Evolutionary conservation across 2,888 invertebrate species (phyloP).

Genomic region (Nipponacmea schrenckii): DNA sequence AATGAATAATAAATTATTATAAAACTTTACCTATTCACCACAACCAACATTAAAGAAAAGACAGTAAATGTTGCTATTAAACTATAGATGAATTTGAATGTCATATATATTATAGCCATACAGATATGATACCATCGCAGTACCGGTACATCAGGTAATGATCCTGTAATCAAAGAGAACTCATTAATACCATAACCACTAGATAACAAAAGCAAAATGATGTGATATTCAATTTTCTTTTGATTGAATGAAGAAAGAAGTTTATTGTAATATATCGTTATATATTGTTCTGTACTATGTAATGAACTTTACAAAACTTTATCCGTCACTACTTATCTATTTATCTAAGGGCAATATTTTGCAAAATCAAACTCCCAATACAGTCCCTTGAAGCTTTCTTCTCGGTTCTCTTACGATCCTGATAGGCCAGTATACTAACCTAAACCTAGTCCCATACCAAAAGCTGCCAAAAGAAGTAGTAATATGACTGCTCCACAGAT

Average conservation of each 20-base stretch:
- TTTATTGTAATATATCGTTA: too few species aligned
- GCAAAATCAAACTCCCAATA: too few species aligned
- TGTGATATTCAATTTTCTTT: too few species aligned
- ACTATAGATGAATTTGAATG: slow-evolving; percentile 61
- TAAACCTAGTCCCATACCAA: slow-evolving; percentile 54
- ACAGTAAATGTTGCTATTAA: slow-evolving; percentile 59
- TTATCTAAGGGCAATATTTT: too few species aligned
- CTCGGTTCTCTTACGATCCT: too few species aligned
- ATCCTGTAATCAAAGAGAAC: slow-evolving; percentile 37
- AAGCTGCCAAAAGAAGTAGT: slow-evolving; percentile 46
- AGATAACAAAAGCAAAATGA: too few species aligned
- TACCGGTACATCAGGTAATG: slow-evolving; percentile 45
- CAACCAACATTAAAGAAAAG: slow-evolving; percentile 56
- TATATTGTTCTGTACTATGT: too few species aligned
- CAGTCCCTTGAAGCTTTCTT: too few species aligned
- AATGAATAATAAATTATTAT: not conserved
- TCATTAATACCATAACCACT: too few species aligned
- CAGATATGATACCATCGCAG: slow-evolving; percentile 57
- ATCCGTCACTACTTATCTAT: too few species aligned
- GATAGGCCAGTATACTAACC: slow-evolving; percentile 30
- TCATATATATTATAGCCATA: slow-evolving; percentile 59
- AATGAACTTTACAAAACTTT: too few species aligned
- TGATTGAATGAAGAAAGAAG: too few species aligned
- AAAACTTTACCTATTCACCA: slow-evolving; percentile 56
- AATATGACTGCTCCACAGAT: slow-evolving; percentile 47